Base-by-base conservation (phyloP, 2,888 invertebrate genomes). In the Drosophila acutilabella region DNA sequence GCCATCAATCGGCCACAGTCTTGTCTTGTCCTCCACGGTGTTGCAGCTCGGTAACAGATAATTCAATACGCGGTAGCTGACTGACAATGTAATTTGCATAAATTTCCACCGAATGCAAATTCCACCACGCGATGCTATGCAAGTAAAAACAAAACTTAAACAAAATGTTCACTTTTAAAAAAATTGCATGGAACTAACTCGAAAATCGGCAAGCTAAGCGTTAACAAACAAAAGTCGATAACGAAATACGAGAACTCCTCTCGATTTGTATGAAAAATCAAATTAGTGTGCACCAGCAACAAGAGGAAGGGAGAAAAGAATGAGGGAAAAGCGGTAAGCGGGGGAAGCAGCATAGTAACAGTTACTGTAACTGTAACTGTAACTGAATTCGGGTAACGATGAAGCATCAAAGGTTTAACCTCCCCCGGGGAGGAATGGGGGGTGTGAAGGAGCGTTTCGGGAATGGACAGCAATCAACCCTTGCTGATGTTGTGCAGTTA, bases 101-200 rank as follows among this genome's bases (percentile, higher is more conserved):
- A 91, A 90, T 90, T 89, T 89, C 77, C 87, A 85, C 85, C 88
- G 82, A 86, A 91, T 90, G 89, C 85, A 89, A 90, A 91, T 91
- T 80, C 74, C 50, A 48, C 67, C 74, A 64, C 64, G 66, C 62
- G 47, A 20, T 70, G 66, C 80, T 20, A 62, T 71, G 69, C 62
- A 68, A 64, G 57, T 53, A 64, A 41, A 65, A 65, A 53, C 41
- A 64, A 54, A 52, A 50, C 16, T 26, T 26, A 38, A 38, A 30
- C 33, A 62, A 42, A 18, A 36, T 20, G 33, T 14, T 20, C 16
- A 2, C 48, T 14, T 11, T 60, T 51, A 14, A 60, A 44, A 57
- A 18, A 52, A 51, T 13, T 42, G 33, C 38, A 41, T 48, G 30
- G 51, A 64, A 62, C 71, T 60, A 59, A 64, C 48, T 65, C 65